These are phyloP conservation scores for Athalia circularis DNA, from an alignment of 2,888 invertebrate genomes.

Conservation along the genomic window DNA sequence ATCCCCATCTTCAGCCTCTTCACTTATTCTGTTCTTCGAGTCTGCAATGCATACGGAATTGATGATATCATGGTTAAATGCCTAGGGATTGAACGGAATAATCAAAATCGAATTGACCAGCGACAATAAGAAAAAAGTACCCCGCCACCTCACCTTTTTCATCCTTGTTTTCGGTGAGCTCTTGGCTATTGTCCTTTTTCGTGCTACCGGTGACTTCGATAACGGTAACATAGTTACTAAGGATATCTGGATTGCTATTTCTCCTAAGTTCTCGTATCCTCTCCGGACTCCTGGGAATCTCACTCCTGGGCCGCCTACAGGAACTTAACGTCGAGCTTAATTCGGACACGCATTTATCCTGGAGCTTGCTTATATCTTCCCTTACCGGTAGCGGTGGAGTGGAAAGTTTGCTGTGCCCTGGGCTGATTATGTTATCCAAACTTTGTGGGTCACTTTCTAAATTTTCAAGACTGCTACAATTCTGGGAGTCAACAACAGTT, in stretches of 20 bases:
- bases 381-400: conserved; percentile 61
- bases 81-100: not conserved
- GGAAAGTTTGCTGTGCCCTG: conserved; percentile 71
- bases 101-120: not conserved
- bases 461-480: conserved; percentile 55
- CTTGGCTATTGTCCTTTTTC: conserved; percentile 69
- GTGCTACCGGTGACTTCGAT: conserved; percentile 88
- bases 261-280: conserved; percentile 69
- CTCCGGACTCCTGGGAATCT: conserved; percentile 70
- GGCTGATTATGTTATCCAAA: conserved; percentile 46
- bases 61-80: not conserved
- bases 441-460: conserved; percentile 56
- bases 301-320: conserved; percentile 69
- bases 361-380: conserved; percentile 71
- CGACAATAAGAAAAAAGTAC: not conserved
- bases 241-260: conserved; percentile 74
- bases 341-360: conserved; percentile 74
- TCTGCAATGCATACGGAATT: conserved; percentile 52
- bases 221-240: conserved; percentile 87
- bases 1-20: conserved; percentile 72
- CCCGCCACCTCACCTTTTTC: conserved; percentile 71
- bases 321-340: conserved; percentile 69
- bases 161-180: conserved; percentile 77
- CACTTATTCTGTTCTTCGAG: conserved; percentile 69
- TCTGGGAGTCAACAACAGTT: conserved; percentile 55